These are phyloP conservation scores for Mystacornis crossleyi DNA, from an alignment of 2,113 vertebrate species.

Conservation along the genomic window DNA sequence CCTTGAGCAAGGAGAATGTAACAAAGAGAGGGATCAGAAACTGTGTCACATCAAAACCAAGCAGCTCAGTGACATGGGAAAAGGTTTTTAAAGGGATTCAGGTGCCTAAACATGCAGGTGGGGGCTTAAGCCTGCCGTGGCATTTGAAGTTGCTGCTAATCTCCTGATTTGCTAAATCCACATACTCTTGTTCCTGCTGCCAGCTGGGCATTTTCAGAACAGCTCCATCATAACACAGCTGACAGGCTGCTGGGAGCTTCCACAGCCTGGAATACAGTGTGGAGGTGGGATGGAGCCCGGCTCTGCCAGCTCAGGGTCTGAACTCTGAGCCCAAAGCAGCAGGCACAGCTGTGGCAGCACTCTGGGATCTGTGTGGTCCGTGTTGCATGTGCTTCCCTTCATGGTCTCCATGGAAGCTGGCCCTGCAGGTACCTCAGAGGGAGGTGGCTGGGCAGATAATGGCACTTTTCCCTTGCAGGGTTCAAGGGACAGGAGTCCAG, in stretches of 20 bases:
- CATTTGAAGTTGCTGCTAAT: neutral
- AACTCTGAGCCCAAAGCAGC: neutral
- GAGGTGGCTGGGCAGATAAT: neutral
- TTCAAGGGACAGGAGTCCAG: neutral
- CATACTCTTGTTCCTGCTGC: neutral
- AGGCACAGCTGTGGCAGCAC: neutral
- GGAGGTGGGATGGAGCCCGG: neutral
- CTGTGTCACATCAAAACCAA: neutral
- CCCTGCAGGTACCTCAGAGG: neutral
- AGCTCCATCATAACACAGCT: neutral
- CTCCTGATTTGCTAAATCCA: neutral
- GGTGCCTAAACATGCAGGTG: neutral
- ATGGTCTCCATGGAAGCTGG: fast-evolving
- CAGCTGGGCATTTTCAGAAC: neutral
- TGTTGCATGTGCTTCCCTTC: neutral
- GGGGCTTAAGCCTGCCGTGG: neutral
- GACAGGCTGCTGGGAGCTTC: neutral
- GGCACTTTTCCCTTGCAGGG: neutral
- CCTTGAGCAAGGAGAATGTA: neutral
- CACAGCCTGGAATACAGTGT: fast-evolving
- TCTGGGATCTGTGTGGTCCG: fast-evolving
- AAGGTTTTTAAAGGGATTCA: neutral
- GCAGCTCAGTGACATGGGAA: neutral
- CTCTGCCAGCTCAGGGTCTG: neutral
- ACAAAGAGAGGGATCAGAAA: neutral